A percentile compares a stretch with the other conserved stretches of the same genome.
Evolutionary conservation across 2,797 vertebrate genomes (phyloP).

Genomic region (Mormyrus proboscirostris): DNA sequence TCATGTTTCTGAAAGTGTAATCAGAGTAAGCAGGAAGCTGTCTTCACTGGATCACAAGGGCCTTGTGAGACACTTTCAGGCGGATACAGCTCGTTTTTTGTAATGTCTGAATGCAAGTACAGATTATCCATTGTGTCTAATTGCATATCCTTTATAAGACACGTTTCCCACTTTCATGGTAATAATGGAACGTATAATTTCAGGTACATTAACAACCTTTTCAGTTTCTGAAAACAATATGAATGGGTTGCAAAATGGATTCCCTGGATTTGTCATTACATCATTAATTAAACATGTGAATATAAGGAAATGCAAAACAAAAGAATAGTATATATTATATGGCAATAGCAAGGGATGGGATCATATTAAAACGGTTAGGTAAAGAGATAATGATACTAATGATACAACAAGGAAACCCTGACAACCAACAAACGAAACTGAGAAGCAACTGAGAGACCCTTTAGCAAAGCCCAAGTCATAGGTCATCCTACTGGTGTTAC

Average conservation of each 20-base stretch:
- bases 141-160: neutral
- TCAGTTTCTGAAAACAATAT: slow-evolving; percentile 30
- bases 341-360: neutral
- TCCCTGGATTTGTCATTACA: neutral
- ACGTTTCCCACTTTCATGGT: slow-evolving; percentile 37
- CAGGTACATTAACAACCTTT: slow-evolving; percentile 39
- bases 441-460: neutral
- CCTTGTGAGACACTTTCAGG: neutral
- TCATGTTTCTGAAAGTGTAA: neutral
- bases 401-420: neutral
- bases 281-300: neutral
- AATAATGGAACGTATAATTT: slow-evolving; percentile 46
- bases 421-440: neutral
- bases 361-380: neutral
- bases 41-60: neutral
- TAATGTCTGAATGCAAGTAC: neutral
- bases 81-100: neutral
- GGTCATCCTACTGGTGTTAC: neutral
- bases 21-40: neutral
- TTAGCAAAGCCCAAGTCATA: neutral
- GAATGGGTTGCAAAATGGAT: neutral
- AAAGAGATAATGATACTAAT: neutral
- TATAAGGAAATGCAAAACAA: neutral
- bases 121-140: slow-evolving; percentile 1
- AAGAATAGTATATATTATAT: neutral